phyloP scores from a whole-genome alignment of 2,888 invertebrate species.

The Bhutanitis thaidina region DNA sequence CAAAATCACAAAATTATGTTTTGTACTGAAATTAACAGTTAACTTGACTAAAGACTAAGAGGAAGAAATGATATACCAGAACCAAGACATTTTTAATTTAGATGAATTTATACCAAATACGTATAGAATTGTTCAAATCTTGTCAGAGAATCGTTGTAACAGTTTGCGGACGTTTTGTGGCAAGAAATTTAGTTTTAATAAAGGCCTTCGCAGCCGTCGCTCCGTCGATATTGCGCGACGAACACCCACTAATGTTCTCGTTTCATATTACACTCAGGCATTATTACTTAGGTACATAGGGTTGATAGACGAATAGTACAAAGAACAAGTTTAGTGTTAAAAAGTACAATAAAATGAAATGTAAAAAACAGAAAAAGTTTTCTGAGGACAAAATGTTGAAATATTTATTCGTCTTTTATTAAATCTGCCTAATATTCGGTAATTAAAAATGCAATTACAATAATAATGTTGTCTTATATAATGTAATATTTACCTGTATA shows the following conservation, averaged over 20 bases:
- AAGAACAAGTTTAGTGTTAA: no score
- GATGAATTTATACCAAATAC: neutral
- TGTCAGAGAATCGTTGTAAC: constrained; percentile 37
- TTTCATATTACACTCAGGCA: constrained; percentile 71
- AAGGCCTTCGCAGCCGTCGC: constrained; percentile 71
- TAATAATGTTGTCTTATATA: no score
- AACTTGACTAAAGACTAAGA: no score
- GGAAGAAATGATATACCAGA: neutral
- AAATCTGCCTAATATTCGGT: no score
- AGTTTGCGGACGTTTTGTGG: constrained; percentile 68
- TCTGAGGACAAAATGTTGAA: no score
- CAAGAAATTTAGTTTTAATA: constrained; percentile 77
- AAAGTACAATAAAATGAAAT: no score
- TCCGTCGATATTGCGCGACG: constrained; percentile 61
- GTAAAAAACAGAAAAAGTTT: no score
- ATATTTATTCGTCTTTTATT: no score
- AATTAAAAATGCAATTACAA: no score
- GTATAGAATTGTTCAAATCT: constrained; percentile 6
- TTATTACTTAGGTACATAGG: constrained; percentile 69
- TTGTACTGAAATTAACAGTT: no score
- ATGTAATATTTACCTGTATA: no score
- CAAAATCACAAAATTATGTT: no score
- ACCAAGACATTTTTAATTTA: neutral
- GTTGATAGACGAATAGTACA: constrained; percentile 45
- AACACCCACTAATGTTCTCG: constrained; percentile 73